These are phyloP conservation scores for Chaunax sp. DNA, from an alignment of 2,797 vertebrate genomes.

Conservation along the genomic window DNA sequence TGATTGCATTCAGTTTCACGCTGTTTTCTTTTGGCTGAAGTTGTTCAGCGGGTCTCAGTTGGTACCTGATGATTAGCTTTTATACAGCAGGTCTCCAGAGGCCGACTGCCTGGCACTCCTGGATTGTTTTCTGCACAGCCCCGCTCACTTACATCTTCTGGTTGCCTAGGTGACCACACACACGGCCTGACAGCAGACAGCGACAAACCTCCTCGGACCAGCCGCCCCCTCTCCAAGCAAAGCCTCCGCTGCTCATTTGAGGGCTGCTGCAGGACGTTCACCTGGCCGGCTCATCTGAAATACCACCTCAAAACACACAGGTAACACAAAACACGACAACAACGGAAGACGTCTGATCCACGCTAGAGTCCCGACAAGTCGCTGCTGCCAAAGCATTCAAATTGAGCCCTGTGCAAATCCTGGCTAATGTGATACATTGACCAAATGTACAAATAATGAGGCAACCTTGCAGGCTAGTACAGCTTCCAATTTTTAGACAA, in stretches of 20 bases:
- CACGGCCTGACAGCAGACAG: constrained; percentile 87
- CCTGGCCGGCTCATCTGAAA: constrained; percentile 96
- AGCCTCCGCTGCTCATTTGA: constrained; percentile 94
- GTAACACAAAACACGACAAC: constrained; percentile 69
- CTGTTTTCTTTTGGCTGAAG: constrained; percentile 57
- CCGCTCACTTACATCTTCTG: constrained; percentile 39
- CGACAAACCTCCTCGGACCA: constrained; percentile 82
- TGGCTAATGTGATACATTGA: constrained; percentile 10
- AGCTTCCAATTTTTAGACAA: neutral
- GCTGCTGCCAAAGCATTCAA: neutral
- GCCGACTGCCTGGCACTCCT: constrained; percentile 38
- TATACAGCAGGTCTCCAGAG: constrained; percentile 47
- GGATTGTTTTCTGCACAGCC: constrained; percentile 40
- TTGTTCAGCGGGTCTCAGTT: constrained; percentile 49
- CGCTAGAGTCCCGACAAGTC: neutral
- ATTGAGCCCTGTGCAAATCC: constrained; percentile 16
- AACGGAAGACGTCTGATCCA: neutral
- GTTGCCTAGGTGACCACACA: constrained; percentile 89
- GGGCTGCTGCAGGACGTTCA: constrained; percentile 95
- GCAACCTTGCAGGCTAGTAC: neutral
- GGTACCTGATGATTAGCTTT: constrained; percentile 54
- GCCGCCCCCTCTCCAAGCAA: constrained; percentile 87
- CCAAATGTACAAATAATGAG: constrained; percentile 17
- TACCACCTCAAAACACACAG: constrained; percentile 99
- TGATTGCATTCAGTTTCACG: constrained; percentile 66